A percentile compares a stretch with the other conserved stretches of the same genome.
Conservation (phyloP, 1,140 invertebrate genomes). For the Contarinia nasturtii region DNA sequence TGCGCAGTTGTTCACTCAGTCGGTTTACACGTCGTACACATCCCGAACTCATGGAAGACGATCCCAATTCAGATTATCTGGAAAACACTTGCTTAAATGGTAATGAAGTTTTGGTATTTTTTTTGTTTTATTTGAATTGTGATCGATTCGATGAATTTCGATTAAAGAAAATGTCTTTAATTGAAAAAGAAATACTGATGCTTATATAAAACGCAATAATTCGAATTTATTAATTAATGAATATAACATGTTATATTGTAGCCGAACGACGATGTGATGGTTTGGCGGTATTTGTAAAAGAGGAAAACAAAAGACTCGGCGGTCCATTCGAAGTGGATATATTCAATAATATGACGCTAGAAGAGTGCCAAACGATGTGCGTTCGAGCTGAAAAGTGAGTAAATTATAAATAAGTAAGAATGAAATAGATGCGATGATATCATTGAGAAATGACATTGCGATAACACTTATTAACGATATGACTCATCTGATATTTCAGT, state of each 20-base stretch:
- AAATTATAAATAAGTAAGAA: background rate
- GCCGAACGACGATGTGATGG: constrained; percentile 71
- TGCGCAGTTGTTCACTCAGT: constrained; percentile 59
- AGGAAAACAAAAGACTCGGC: constrained; percentile 69
- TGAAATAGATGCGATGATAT: too few species aligned
- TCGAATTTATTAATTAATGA: too few species aligned
- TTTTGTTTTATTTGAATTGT: background rate
- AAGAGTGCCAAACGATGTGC: constrained; percentile 67
- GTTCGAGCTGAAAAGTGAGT: constrained; percentile 53
- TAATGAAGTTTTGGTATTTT: constrained; percentile 21
- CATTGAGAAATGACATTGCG: too few species aligned
- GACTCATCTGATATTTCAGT: too few species aligned
- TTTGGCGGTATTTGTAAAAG: constrained; percentile 66
- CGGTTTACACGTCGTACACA: constrained; percentile 65
- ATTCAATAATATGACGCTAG: constrained; percentile 62
- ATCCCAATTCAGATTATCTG: constrained; percentile 72
- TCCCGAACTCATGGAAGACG: constrained; percentile 61
- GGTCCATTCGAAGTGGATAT: constrained; percentile 75
- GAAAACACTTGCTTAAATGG: constrained; percentile 81
- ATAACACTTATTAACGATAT: too few species aligned
- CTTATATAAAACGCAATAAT: too few species aligned
- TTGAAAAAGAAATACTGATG: too few species aligned
- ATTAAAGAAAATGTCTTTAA: constrained; percentile 3
- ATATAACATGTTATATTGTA: constrained; percentile 15
- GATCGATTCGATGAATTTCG: background rate